A percentile compares a stretch with the other conserved stretches of the same genome.
Evolutionary conservation across 2,888 invertebrate species (phyloP).

Genomic region (Callimorpha dominula): DNA sequence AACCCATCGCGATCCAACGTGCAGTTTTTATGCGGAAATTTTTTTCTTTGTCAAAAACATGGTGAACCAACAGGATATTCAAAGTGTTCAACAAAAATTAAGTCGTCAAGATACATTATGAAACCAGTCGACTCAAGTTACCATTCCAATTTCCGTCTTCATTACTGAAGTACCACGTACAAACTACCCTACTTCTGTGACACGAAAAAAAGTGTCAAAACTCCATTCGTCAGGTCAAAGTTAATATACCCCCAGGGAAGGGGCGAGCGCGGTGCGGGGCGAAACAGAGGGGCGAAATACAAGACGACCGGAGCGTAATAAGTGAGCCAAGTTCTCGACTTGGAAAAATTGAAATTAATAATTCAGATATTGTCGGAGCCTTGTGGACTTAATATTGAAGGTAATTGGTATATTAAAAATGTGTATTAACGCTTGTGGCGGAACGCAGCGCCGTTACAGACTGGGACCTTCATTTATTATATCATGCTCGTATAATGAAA

Average conservation of each 20-base stretch:
- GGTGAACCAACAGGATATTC: not conserved
- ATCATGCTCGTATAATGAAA: conserved; percentile 5
- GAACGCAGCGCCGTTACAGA: not conserved
- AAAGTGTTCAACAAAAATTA: conserved; percentile 16
- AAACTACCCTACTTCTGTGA: conserved; percentile 47
- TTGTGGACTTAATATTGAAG: conserved; percentile 42
- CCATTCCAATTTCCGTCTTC: conserved; percentile 51
- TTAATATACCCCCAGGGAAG: conserved; percentile 50
- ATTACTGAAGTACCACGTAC: conserved; percentile 47
- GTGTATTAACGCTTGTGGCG: conserved; percentile 35
- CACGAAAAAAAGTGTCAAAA: conserved; percentile 53
- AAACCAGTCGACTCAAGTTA: conserved; percentile 34
- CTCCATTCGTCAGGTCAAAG: conserved; percentile 55
- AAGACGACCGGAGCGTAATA: conserved; percentile 50
- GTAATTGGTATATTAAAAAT: conserved; percentile 52
- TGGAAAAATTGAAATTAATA: conserved; percentile 70
- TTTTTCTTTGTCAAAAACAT: too few species aligned
- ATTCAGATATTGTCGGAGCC: conserved; percentile 57
- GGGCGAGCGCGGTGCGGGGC: not conserved
- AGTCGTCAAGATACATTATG: conserved; percentile 30
- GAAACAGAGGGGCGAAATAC: conserved; percentile 33
- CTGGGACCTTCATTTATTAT: conserved; percentile 10
- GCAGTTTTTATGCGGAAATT: too few species aligned
- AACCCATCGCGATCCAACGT: too few species aligned
- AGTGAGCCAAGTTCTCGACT: conserved; percentile 55